Percentiles rank a stretch among this genome's conserved stretches.
Conservation (phyloP, 2,888 invertebrate species). For the Andrena fulva region DNA sequence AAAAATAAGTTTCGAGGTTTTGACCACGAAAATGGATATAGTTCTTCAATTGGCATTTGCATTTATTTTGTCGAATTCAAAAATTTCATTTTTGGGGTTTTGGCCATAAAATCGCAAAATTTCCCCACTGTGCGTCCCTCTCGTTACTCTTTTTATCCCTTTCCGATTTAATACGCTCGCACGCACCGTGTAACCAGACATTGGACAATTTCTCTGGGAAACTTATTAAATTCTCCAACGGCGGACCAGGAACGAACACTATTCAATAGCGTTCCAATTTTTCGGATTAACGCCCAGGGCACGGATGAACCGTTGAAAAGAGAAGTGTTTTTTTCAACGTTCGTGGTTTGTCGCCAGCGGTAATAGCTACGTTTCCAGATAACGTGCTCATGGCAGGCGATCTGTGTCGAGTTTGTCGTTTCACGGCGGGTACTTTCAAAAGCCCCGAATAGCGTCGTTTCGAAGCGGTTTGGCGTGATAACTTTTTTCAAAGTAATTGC, state of each 20-base stretch:
- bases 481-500: too few species aligned
- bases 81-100: too few species aligned
- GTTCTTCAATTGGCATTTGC: too few species aligned
- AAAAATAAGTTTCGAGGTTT: too few species aligned
- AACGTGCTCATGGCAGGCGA: background rate
- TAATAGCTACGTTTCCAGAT: background rate
- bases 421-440: background rate
- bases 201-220: slow-evolving; percentile 4
- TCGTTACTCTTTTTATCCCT: background rate
- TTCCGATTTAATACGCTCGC: slow-evolving; percentile 15
- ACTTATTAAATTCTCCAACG: background rate
- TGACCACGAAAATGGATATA: too few species aligned
- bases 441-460: background rate
- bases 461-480: background rate
- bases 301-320: background rate
- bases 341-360: background rate
- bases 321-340: background rate
- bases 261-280: background rate
- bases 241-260: background rate
- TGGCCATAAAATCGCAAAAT: too few species aligned
- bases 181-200: background rate
- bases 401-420: background rate
- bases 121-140: too few species aligned
- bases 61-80: too few species aligned
- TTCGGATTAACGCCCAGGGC: background rate